These are phyloP conservation scores for Eupeodes luniger DNA, from an alignment of 2,888 invertebrate genomes.

Conservation along the genomic window DNA sequence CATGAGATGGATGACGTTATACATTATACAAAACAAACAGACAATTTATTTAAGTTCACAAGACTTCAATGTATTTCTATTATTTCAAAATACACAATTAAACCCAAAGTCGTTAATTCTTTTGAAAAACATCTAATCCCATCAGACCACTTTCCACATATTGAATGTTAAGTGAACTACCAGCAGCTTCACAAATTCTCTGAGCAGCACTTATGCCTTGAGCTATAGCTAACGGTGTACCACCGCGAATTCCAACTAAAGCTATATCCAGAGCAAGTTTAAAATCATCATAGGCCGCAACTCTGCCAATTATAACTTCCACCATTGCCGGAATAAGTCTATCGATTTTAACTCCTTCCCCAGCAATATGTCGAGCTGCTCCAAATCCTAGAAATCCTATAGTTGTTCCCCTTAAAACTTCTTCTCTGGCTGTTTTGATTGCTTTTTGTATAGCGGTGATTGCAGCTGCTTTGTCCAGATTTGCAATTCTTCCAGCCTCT, in stretches of 20 bases:
- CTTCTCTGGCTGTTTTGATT: not conserved
- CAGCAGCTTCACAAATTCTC: conserved; percentile 11
- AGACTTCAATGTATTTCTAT: too few relatives aligned
- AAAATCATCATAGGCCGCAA: not conserved
- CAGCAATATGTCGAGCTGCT: conserved; percentile 13
- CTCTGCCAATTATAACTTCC: not conserved
- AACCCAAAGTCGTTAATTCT: too few relatives aligned
- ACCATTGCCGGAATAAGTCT: not conserved
- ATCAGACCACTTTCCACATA: not conserved
- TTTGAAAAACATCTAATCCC: not conserved
- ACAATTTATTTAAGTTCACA: too few relatives aligned
- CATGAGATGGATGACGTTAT: too few relatives aligned
- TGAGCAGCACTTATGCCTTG: not conserved
- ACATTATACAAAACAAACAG: too few relatives aligned
- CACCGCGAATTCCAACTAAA: not conserved
- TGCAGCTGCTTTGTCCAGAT: conserved; percentile 8
- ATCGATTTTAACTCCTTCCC: not conserved
- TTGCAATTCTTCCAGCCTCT: not conserved
- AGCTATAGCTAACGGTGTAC: not conserved
- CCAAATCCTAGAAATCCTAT: conserved; percentile 1
- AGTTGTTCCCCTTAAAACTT: not conserved
- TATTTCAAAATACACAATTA: too few relatives aligned
- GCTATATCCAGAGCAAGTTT: not conserved
- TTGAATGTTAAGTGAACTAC: not conserved
- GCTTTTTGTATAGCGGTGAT: not conserved